These are phyloP conservation scores for Stegastes partitus DNA, from an alignment of 2,113 vertebrate genomes.

Conservation along the genomic window DNA sequence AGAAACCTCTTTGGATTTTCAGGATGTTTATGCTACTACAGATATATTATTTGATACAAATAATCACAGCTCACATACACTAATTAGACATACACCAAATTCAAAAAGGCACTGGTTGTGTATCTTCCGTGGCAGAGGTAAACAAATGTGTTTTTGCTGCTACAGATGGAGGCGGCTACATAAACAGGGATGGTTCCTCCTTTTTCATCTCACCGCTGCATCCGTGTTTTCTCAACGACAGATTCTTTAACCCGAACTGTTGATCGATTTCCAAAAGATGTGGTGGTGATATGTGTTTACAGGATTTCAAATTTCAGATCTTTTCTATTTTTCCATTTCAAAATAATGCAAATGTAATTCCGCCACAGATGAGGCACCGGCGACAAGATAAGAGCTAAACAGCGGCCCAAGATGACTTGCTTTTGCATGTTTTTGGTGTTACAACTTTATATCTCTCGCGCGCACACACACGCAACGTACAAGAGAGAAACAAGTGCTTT, in stretches of 20 bases:
- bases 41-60: conserved; percentile 28
- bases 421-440: conserved; percentile 23
- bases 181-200: neutral
- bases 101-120: conserved; percentile 70
- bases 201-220: neutral
- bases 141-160: conserved; percentile 21
- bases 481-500: conserved; percentile 44
- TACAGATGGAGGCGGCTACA: conserved; percentile 36
- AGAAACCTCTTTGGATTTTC: conserved; percentile 50
- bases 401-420: conserved; percentile 20
- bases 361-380: conserved; percentile 22
- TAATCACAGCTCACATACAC: conserved; percentile 25
- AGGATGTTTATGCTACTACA: neutral
- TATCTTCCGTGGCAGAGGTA: conserved; percentile 37
- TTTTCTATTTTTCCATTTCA: conserved; percentile 6
- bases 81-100: conserved; percentile 18
- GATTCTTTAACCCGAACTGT: neutral
- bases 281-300: neutral
- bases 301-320: neutral
- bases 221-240: conserved; percentile 2
- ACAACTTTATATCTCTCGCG: conserved; percentile 6
- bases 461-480: conserved; percentile 7
- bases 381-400: conserved; percentile 14
- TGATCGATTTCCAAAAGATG: neutral
- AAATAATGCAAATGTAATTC: neutral